A percentile compares a stretch with the other conserved stretches of the same genome.
Evolutionary conservation across 2,888 invertebrate species (phyloP).

Genomic region (Drosophila mimetica): DNA sequence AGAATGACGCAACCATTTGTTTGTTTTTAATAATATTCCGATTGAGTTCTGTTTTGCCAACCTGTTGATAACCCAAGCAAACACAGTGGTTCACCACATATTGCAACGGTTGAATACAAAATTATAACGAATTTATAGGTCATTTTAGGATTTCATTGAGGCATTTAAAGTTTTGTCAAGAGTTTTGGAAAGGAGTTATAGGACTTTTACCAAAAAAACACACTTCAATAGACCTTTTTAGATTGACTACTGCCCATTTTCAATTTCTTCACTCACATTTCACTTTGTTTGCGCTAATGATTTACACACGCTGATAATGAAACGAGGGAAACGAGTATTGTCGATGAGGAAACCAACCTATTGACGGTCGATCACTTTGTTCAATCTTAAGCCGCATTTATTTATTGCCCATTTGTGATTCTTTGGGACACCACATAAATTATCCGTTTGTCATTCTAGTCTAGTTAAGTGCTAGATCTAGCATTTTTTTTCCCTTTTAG

Average conservation of each 20-base stretch:
- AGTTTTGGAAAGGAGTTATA: neutral
- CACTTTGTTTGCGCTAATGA: too few relatives aligned
- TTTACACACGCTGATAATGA: constrained; percentile 52
- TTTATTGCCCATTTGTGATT: constrained; percentile 24
- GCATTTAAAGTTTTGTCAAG: too few relatives aligned
- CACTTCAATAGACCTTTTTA: too few relatives aligned
- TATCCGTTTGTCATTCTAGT: constrained; percentile 14
- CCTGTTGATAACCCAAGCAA: constrained; percentile 53
- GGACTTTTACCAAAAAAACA: too few relatives aligned
- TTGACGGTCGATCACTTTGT: constrained; percentile 5
- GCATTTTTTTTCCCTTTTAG: constrained; percentile 1
- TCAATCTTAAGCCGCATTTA: constrained; percentile 20
- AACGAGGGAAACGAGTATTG: neutral
- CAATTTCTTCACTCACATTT: too few relatives aligned
- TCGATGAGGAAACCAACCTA: constrained; percentile 17
- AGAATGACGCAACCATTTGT: constrained; percentile 40
- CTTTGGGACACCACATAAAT: constrained; percentile 20
- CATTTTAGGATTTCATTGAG: too few relatives aligned
- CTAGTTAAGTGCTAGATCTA: constrained; percentile 16
- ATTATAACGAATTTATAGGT: too few relatives aligned
- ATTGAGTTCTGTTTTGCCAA: constrained; percentile 15
- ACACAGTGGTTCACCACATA: neutral
- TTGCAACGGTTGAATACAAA: neutral
- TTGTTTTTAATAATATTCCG: constrained; percentile 29
- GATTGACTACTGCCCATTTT: too few relatives aligned